Evolutionary conservation across 64 coral and sea anemone species (phyloP).

Genomic region (Pocillopora verrucosa): DNA sequence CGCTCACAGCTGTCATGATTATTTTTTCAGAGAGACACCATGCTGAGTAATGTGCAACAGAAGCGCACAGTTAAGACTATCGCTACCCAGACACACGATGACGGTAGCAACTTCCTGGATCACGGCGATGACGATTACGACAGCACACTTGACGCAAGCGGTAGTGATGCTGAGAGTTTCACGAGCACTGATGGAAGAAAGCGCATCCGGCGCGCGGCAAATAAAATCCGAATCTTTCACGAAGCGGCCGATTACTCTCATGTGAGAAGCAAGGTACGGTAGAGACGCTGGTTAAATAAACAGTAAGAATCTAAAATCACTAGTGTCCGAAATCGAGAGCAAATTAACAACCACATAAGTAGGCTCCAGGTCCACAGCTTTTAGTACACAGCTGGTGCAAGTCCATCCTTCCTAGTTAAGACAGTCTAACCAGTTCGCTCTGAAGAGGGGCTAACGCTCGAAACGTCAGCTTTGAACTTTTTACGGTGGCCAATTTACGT

Average conservation of each 20-base stretch:
- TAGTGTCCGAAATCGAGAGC: no score
- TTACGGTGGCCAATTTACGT: no score
- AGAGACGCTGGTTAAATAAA: not conserved
- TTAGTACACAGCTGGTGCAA: no score
- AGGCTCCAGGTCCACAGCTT: no score
- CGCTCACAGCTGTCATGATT: not conserved
- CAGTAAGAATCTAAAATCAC: not conserved
- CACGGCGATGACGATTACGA: slow-evolving; percentile 2
- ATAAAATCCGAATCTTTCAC: slow-evolving; percentile 68
- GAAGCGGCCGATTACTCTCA: slow-evolving; percentile 72
- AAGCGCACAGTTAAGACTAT: slow-evolving; percentile 48
- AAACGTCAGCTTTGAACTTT: no score
- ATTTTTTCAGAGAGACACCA: slow-evolving; percentile 49
- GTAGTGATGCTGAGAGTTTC: slow-evolving; percentile 28
- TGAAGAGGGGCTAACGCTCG: no score
- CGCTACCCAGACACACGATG: slow-evolving; percentile 48
- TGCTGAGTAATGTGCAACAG: slow-evolving; percentile 33
- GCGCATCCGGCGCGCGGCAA: slow-evolving; percentile 34
- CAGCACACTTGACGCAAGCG: slow-evolving; percentile 25
- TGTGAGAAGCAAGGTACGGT: slow-evolving; percentile 65
- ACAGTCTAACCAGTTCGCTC: no score
- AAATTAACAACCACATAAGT: no score
- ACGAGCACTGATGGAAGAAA: not conserved
- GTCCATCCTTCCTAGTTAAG: no score
- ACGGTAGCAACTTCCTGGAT: slow-evolving; percentile 8